These are phyloP conservation scores for Cryptocephalus primarius DNA, from an alignment of 2,888 invertebrate genomes.

Conservation along the genomic window DNA sequence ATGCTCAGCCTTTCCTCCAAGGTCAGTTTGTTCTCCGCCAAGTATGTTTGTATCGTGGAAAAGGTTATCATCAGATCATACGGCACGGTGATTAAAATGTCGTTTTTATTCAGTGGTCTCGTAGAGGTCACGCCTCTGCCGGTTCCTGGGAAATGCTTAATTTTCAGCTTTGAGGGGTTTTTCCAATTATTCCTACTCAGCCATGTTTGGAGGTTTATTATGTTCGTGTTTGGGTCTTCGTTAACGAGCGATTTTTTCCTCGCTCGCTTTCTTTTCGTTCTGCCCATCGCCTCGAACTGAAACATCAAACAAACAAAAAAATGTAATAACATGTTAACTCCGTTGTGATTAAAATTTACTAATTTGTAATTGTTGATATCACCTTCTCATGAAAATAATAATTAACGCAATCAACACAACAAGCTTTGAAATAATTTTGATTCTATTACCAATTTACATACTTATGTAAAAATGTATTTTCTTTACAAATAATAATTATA, in stretches of 20 bases:
- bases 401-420: too few relatives aligned
- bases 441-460: too few relatives aligned
- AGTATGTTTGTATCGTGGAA: slow-evolving; percentile 10
- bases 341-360: too few relatives aligned
- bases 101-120: slow-evolving; percentile 42
- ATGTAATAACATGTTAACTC: too few relatives aligned
- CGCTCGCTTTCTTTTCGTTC: slow-evolving; percentile 35
- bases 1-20: slow-evolving; percentile 40
- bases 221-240: slow-evolving; percentile 26
- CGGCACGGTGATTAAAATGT: slow-evolving; percentile 51
- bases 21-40: slow-evolving; percentile 1
- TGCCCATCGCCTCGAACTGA: slow-evolving; percentile 45
- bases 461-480: too few relatives aligned
- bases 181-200: slow-evolving; percentile 43
- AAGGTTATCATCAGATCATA: slow-evolving; percentile 44
- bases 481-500: too few relatives aligned
- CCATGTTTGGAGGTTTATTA: slow-evolving; percentile 41
- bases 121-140: slow-evolving; percentile 66
- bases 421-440: too few relatives aligned
- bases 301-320: too few relatives aligned
- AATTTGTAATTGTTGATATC: too few relatives aligned
- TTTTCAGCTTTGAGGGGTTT: slow-evolving; percentile 44
- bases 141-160: slow-evolving; percentile 51
- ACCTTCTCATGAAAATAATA: too few relatives aligned
- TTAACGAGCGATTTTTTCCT: slow-evolving; percentile 29